Base-by-base conservation (phyloP, 2,888 invertebrate genomes). In the Ethmia dodecea region DNA sequence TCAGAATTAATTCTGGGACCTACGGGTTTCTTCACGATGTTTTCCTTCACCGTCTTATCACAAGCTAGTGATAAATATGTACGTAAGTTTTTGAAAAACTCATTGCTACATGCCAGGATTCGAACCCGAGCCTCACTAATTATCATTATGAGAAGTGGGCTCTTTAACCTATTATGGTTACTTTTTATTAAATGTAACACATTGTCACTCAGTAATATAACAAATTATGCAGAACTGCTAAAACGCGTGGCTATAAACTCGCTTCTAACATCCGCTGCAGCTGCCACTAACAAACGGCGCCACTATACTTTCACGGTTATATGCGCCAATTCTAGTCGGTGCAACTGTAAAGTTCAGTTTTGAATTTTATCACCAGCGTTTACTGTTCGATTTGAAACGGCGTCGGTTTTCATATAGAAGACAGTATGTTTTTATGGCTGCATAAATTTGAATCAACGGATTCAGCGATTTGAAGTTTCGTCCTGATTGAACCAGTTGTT, bases 381-480 rank as follows among this genome's bases (percentile, higher is more conserved):
- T 32, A 39, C 13, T 14, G 35, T 35, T 16, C 13, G 32, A 32
- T 28, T 33, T 36, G 27, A 6, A 29, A 12, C 15, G 24, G 12
- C 27, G 14, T 22, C 28, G n/a, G 25, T 22, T 29, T 32, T 39
- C 37, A 31, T 38, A 43, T 43, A 13, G 26, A 31, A 38, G 33
- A 37, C 29, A 35, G 35, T 43, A 43, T 32, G 35, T 43, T 43
- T 43, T 43, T 43, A 43, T 38, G 40, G 31, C 16, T 10, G 14
- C 30, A 40, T 43, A 40, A 43, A 35, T 43, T 40, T 27, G 22
- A 22, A 22, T 22, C 9, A 22, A n/a, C 22, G n/a, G 22, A 22
- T 22, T 22, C 22, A n/a, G 8, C n/a, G 22, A 22, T n/a, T 22
- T n/a, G 22, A n/a, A 22, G 22, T 22, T 22, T 22, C n/a, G 22